Base-by-base conservation (phyloP, 2,113 vertebrate genomes). In the Calyptommatus sinebrachiatus region DNA sequence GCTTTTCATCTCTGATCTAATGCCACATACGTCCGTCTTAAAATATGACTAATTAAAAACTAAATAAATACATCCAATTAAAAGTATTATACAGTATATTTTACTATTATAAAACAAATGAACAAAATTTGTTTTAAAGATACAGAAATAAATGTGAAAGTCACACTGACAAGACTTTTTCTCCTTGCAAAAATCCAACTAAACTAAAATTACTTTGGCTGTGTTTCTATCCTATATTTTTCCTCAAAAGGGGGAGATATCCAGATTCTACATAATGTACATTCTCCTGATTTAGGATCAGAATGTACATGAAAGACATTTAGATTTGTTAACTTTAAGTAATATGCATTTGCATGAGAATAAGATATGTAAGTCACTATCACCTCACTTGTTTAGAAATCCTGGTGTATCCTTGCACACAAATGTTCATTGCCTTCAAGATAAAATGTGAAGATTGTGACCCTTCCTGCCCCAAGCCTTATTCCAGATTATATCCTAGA, bases 1-100 rank as follows among this genome's bases (percentile, higher is more conserved):
- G 3, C 35, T 22, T 21, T 28, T 68, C 9, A 74, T 9, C 28
- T 57, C 69, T 73, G 69, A 10, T 35, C 20, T 73, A 69, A 7
- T 24, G 26, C 2, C 7, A 10, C 16, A 57, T 82, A 83, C 68
- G 45, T 53, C 5, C 57, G 29, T 46, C 57, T 84, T 29, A 70
- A 77, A 57, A 73, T 7, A 81, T 9, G 20, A 22, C 24, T n/a
- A 76, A 4, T 41, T 20, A 50, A 2, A 68, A 84, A 35, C 70
- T 21, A 75, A 69, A 78, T 3, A 61, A 70, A 57, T 57, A 41
- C 35, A 41, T 41, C 35, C 2, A 41, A 41, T 41, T 41, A 41
- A 41, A 41, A 2, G 20, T 80, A 72, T 74, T 60, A 86, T 1
- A 26, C 6, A 85, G 68, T 71, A 73, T 63, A 76, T 28, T 35